Evolutionary conservation across 2,113 vertebrate species (phyloP), one percentile per base, ranked within the genome.

Genomic region (Lampris incognitus): DNA sequence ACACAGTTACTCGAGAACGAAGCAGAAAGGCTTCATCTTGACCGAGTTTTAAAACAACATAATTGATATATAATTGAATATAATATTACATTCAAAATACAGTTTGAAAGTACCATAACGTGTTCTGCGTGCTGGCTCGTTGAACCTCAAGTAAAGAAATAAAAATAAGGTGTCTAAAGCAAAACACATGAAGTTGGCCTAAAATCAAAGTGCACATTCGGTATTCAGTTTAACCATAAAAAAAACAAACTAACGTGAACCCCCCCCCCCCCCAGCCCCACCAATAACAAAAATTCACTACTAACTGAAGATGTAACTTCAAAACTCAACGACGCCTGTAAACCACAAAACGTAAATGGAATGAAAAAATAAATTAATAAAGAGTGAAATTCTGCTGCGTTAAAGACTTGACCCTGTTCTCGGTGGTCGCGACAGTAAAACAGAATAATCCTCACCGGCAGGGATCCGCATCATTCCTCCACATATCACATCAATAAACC

Each of bases 361-460:
- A 88, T 85, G 1, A 62, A 74, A 66, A 79, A 74, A 77, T 69
- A 56, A 74, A 85, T 75, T 24, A 75, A 81, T 82, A 37, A 72
- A 46, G 40, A n/a, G 7, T 69, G 6, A 76, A 66, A 4, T 76
- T 78, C 8, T 42, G 6, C 55, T 62, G 69, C 44, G 62, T 75
- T 71, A 68, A 41, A 60, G 11, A 72, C 51, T 67, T 65, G 24
- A 50, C 42, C 24, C 7, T 61, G 59, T 3, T 24, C 49, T 49
- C 51, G 63, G 13, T 68, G 2, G 8, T 6, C 46, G 3, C n/a
- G 66, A 66, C 8, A 69, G 55, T 46, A 44, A 76, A 64, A 37
- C 11, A 63, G 41, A 63, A 62, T 5, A 44, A 5, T n/a, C 7
- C 2, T 61, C 10, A 59, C 9, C 37, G 40, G 36, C 39, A 24